Conservation (phyloP, 1,140 invertebrate species). For the Heterodera carotae region DNA sequence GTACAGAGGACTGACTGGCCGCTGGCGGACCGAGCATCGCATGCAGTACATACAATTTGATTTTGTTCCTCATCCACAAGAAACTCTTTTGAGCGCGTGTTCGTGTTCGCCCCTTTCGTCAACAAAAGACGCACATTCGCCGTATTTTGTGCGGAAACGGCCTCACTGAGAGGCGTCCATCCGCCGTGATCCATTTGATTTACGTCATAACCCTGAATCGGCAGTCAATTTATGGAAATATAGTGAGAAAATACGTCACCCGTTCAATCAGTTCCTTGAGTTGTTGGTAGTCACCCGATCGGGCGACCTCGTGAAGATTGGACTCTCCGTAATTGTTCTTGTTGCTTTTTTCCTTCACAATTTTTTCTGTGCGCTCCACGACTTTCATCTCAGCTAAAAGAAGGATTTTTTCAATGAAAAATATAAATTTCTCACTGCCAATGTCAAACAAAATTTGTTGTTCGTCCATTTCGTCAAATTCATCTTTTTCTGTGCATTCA, state of each 20-base stretch:
- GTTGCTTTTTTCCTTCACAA: conserved; percentile 21
- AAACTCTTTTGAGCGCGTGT: conserved; percentile 27
- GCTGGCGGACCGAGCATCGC: too few relatives aligned
- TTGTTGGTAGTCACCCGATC: conserved; percentile 26
- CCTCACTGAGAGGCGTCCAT: conserved; percentile 30
- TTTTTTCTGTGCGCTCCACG: conserved; percentile 26
- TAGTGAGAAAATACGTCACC: neutral
- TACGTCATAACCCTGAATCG: conserved; percentile 21
- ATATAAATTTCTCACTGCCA: neutral
- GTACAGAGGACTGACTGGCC: too few relatives aligned
- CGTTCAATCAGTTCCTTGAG: conserved; percentile 23
- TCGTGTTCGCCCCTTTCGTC: conserved; percentile 25
- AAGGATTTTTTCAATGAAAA: neutral
- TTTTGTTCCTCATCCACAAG: conserved; percentile 29
- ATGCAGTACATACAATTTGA: conserved; percentile 31
- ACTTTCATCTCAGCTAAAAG: conserved; percentile 21
- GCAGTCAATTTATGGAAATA: neutral
- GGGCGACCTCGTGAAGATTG: conserved; percentile 21
- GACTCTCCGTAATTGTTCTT: conserved; percentile 28
- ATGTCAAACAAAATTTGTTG: conserved; percentile 27
- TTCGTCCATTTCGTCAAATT: conserved; percentile 23
- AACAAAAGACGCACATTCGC: conserved; percentile 18
- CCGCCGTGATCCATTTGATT: conserved; percentile 28
- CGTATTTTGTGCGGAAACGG: conserved; percentile 19
- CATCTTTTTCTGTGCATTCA: conserved; percentile 5